Conservation (phyloP, 2,888 invertebrate species). For the Drosophila quinaria region DNA sequence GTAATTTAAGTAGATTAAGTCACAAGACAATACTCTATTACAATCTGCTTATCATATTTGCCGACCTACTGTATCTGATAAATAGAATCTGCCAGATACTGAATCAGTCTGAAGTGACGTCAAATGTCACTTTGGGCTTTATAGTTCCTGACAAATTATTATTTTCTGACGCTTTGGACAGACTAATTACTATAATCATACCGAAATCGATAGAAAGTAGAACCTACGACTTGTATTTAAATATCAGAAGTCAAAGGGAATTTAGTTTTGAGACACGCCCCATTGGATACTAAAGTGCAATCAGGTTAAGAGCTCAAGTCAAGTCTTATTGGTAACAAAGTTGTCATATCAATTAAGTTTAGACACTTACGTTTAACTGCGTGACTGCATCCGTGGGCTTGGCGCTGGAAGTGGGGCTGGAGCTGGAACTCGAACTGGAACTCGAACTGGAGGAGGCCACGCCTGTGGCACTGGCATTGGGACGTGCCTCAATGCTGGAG, state of each 20-base stretch:
- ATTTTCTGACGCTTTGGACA: conserved; percentile 7
- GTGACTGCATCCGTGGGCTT: conserved; percentile 43
- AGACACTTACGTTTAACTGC: conserved; percentile 63
- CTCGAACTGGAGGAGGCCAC: conserved; percentile 26
- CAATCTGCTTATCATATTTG: conserved; percentile 12
- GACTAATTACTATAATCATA: conserved; percentile 44
- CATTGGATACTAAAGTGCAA: conserved; percentile 14
- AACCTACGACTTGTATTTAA: background rate
- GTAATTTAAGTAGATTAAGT: background rate
- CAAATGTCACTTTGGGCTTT: conserved; percentile 24
- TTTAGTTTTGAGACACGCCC: conserved; percentile 13
- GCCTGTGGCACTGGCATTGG: conserved; percentile 72
- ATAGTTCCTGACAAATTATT: conserved; percentile 22
- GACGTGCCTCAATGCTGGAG: conserved; percentile 83
- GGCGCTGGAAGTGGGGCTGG: conserved; percentile 19
- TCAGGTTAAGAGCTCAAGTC: conserved; percentile 20
- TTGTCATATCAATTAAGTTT: conserved; percentile 31
- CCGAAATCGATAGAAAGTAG: conserved; percentile 5
- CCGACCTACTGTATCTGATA: conserved; percentile 9
- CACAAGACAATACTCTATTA: background rate
- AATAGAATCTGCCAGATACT: conserved; percentile 15
- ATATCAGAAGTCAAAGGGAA: background rate
- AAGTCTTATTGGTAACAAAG: conserved; percentile 2
- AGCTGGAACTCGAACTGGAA: conserved; percentile 5
- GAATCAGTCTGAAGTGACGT: conserved; percentile 30